Conservation (phyloP, 1,140 invertebrate genomes). For the Brachionus rubens region DNA sequence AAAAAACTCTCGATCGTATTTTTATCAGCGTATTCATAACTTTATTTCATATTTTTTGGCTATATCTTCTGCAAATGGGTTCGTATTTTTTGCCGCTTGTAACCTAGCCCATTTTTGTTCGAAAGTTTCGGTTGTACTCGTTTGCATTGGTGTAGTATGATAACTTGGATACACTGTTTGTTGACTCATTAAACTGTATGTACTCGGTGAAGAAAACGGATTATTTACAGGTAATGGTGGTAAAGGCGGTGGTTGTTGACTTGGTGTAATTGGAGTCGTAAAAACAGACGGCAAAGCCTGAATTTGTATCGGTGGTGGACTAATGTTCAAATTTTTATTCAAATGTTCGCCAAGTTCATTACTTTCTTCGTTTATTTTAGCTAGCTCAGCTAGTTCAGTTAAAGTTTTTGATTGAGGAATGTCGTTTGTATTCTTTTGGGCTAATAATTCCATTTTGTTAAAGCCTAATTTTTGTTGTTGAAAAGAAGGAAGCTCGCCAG, state of each 20-base stretch:
- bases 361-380: not conserved
- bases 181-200: no score
- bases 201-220: not conserved
- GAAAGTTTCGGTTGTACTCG: constrained; percentile 1
- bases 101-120: constrained; percentile 41
- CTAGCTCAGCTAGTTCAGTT: not conserved
- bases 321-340: not conserved
- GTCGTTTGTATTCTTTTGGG: not conserved
- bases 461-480: constrained; percentile 35
- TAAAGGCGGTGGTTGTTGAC: not conserved
- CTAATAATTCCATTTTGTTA: not conserved
- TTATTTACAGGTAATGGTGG: not conserved
- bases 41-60: constrained; percentile 45
- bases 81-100: constrained; percentile 43
- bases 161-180: not conserved
- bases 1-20: no score
- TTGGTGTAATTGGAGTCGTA: not conserved
- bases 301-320: not conserved
- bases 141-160: not conserved
- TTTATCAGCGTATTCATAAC: no score
- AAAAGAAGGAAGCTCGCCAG: constrained; percentile 10
- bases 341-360: not conserved
- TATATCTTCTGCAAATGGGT: constrained; percentile 44
- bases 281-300: not conserved
- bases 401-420: not conserved